A percentile compares a stretch with the other conserved stretches of the same genome.
phyloP scores from a whole-genome alignment of 2,113 vertebrate genomes.

The Anguilla rostrata region DNA sequence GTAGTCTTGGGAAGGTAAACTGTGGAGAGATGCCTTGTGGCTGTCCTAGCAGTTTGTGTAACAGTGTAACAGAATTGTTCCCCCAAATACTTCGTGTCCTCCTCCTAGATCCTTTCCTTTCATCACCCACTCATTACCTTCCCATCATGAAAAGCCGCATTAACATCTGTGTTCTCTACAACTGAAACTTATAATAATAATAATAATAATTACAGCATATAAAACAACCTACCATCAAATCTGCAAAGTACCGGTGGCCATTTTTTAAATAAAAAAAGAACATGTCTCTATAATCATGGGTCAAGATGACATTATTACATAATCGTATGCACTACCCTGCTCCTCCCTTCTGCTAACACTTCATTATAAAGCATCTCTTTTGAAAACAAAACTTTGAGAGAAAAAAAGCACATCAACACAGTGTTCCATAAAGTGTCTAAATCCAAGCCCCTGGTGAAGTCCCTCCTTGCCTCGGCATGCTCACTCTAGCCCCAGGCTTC shows the following conservation, averaged over 20 bases:
- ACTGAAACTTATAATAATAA: slow-evolving; percentile 41
- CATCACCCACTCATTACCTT: neutral
- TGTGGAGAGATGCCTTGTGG: neutral
- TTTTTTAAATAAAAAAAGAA: slow-evolving; percentile 12
- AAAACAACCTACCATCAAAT: slow-evolving; percentile 45
- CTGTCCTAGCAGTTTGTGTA: neutral
- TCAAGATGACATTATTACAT: slow-evolving; percentile 35
- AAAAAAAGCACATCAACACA: slow-evolving; percentile 51
- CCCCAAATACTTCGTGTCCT: neutral
- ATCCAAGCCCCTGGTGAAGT: slow-evolving; percentile 60
- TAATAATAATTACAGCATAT: slow-evolving; percentile 34
- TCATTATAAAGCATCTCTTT: slow-evolving; percentile 49
- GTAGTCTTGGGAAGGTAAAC: neutral
- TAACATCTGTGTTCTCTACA: slow-evolving; percentile 20
- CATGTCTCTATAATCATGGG: neutral
- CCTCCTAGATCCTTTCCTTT: slow-evolving; percentile 24
- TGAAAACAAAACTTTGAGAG: slow-evolving; percentile 52
- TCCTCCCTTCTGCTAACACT: slow-evolving; percentile 33
- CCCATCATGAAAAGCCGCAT: slow-evolving; percentile 18
- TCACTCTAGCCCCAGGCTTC: slow-evolving; percentile 41
- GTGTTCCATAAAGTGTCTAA: slow-evolving; percentile 56
- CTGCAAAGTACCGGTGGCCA: slow-evolving; percentile 23
- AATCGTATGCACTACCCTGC: slow-evolving; percentile 31
- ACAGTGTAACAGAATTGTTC: neutral
- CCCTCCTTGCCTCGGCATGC: slow-evolving; percentile 61